Conservation (phyloP, 1,140 invertebrate species). For the Aphidius ervi region DNA sequence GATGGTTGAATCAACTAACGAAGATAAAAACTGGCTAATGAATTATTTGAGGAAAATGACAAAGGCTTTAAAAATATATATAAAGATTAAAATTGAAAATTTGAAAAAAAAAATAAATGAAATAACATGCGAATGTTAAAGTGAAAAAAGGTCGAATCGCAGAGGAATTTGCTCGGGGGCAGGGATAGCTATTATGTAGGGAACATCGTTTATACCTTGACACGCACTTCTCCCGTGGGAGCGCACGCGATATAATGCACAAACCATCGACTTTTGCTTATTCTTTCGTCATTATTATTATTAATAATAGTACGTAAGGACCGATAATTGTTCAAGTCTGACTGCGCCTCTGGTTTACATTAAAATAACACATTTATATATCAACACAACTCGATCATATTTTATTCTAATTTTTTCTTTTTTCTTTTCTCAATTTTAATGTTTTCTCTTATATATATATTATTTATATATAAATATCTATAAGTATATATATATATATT, state of each 20-base stretch:
- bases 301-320: slow-evolving; percentile 51
- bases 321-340: slow-evolving; percentile 51
- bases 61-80: no score
- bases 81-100: slow-evolving; percentile 16
- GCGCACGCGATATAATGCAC: slow-evolving; percentile 30
- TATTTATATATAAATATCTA: no score
- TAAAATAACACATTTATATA: no score
- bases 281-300: slow-evolving; percentile 49
- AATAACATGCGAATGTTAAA: slow-evolving; percentile 26
- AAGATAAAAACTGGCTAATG: no score
- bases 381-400: no score
- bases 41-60: no score
- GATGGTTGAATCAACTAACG: no score
- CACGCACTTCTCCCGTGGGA: slow-evolving; percentile 44
- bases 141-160: slow-evolving; percentile 27
- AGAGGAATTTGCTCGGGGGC: slow-evolving; percentile 48
- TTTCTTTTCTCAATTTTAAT: no score
- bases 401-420: no score
- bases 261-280: slow-evolving; percentile 31
- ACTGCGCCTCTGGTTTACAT: slow-evolving; percentile 46
- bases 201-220: slow-evolving; percentile 47
- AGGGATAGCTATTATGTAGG: slow-evolving; percentile 49
- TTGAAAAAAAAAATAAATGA: slow-evolving; percentile 18
- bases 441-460: no score
- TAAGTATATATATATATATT: no score